Percentiles rank a stretch among this genome's conserved stretches.
These are phyloP conservation scores for Pogonognathellus flavescens DNA, from an alignment of 1,140 invertebrate genomes.

Conservation along the genomic window DNA sequence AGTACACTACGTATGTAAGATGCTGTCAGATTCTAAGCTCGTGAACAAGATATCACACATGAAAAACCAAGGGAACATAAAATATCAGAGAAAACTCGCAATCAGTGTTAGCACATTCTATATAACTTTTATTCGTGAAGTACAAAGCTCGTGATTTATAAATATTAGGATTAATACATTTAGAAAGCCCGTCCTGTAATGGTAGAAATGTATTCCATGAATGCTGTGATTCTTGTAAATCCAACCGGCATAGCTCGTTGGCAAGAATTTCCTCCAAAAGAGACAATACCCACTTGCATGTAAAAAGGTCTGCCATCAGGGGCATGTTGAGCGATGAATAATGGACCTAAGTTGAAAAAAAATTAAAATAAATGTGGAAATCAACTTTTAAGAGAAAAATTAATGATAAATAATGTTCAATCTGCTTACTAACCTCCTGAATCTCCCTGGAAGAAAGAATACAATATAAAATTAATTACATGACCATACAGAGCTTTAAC, in stretches of 20 bases:
- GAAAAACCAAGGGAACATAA: constrained; percentile 26
- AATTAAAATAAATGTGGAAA: not conserved
- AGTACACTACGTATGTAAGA: too few species aligned
- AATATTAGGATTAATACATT: not conserved
- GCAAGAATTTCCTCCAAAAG: constrained; percentile 63
- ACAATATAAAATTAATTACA: constrained; percentile 22
- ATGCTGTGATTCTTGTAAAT: constrained; percentile 64
- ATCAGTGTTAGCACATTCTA: not conserved
- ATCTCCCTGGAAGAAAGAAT: constrained; percentile 56
- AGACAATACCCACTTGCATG: constrained; percentile 64
- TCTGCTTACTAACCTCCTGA: constrained; percentile 39
- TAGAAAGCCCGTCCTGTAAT: constrained; percentile 52
- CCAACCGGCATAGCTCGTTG: constrained; percentile 60
- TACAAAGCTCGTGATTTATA: too few species aligned
- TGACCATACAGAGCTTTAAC: not conserved
- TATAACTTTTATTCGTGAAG: not conserved
- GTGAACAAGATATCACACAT: too few species aligned
- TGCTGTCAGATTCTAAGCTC: too few species aligned
- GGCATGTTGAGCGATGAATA: constrained; percentile 51
- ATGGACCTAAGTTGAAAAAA: constrained; percentile 56
- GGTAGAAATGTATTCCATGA: constrained; percentile 57
- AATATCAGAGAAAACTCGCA: too few species aligned
- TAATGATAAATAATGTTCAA: not conserved
- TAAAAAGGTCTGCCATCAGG: constrained; percentile 52
- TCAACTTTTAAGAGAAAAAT: not conserved